Evolutionary conservation across 2,797 vertebrate genomes (phyloP).

Genomic region (Columba guinea): DNA sequence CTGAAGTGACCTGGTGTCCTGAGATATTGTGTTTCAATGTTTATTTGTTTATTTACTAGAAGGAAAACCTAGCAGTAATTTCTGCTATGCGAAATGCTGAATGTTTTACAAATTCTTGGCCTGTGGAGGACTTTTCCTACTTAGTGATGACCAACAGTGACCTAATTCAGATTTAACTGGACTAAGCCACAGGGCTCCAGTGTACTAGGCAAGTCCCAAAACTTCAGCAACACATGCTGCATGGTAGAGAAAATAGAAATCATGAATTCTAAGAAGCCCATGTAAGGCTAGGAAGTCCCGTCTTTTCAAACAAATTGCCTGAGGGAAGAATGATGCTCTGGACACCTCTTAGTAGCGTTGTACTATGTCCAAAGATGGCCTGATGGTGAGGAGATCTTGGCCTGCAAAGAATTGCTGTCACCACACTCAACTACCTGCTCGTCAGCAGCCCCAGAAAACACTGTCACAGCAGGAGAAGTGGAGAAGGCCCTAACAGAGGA

Average conservation of each 20-base stretch:
- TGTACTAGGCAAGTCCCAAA: rapidly evolving
- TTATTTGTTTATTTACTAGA: slow-evolving; percentile 60
- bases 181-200: not conserved
- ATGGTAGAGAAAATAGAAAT: not conserved
- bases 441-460: not conserved
- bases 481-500: not conserved
- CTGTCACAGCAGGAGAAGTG: not conserved
- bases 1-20: not conserved
- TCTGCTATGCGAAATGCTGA: slow-evolving; percentile 49
- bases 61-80: slow-evolving; percentile 39
- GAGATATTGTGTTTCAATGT: slow-evolving; percentile 55
- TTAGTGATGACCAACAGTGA: not conserved
- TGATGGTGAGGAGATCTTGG: not conserved
- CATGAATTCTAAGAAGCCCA: not conserved
- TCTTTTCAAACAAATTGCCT: not conserved
- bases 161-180: slow-evolving; percentile 1
- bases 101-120: slow-evolving; percentile 42
- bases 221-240: not conserved
- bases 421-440: not conserved
- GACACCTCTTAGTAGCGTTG: not conserved
- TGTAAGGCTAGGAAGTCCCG: not conserved
- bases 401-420: not conserved
- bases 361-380: not conserved
- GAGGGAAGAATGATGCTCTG: not conserved
- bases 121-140: slow-evolving; percentile 28